Percentiles rank a stretch among this genome's conserved stretches.
These are phyloP conservation scores for Ceratotherium simum DNA, from an alignment of 2,113 vertebrate species.

Conservation along the genomic window DNA sequence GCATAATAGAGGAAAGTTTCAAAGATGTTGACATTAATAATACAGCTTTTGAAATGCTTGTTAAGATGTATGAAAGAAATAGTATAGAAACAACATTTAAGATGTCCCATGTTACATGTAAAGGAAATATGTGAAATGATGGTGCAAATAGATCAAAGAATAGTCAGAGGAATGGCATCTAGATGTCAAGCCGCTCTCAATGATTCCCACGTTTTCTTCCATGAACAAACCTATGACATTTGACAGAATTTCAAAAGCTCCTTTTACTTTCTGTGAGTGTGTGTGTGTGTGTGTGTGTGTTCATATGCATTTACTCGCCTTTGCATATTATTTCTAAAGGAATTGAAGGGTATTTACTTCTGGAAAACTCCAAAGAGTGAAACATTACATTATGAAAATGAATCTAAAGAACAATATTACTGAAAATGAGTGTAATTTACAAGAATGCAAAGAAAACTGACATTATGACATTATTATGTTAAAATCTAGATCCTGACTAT, in stretches of 20 bases:
- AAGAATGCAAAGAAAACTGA: not conserved
- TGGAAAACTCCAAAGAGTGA: not conserved
- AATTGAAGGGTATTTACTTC: conserved; percentile 1
- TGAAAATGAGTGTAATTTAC: not conserved
- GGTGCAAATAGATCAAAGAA: not conserved
- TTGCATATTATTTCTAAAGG: not conserved
- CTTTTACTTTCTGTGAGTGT: not conserved
- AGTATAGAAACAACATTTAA: not conserved
- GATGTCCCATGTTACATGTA: not conserved
- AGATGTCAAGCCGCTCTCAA: not conserved
- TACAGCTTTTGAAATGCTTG: not conserved
- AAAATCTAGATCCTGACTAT: not conserved
- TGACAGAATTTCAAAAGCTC: not conserved
- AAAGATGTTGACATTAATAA: conserved; percentile 14
- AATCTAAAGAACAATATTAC: not conserved
- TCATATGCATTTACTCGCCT: not conserved
- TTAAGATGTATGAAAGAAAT: not conserved
- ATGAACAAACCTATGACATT: not conserved
- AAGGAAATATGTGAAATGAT: conserved; percentile 63
- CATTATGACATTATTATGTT: not conserved
- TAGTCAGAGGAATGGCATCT: not conserved
- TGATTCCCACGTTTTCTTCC: not conserved
- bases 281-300: not conserved
- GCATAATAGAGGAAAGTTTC: conserved; percentile 20
- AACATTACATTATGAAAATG: not conserved